A percentile compares a stretch with the other conserved stretches of the same genome.
These are phyloP conservation scores for Delichon dasypus DNA, from an alignment of 2,797 vertebrate genomes.

Conservation along the genomic window DNA sequence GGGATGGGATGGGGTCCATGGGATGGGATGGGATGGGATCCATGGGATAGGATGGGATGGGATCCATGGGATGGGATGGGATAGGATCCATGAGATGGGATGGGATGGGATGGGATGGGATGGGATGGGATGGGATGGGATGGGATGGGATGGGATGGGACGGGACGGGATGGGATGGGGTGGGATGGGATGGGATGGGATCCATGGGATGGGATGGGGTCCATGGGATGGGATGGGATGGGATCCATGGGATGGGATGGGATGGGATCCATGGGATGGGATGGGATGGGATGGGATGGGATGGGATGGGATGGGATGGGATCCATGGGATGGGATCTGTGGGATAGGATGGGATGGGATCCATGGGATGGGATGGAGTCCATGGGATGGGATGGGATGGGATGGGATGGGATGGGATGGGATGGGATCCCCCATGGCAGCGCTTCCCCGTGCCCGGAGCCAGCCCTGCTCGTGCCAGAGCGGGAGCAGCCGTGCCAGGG, in stretches of 20 bases:
- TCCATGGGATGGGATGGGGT: neutral
- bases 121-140: neutral
- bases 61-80: neutral
- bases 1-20: neutral
- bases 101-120: neutral
- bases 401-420: neutral
- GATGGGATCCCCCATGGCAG: neutral
- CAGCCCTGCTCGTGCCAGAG: fast-evolving
- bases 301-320: neutral
- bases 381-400: neutral
- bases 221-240: neutral
- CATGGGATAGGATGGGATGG: neutral
- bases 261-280: neutral
- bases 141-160: neutral
- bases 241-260: no score
- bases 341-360: neutral
- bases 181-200: neutral
- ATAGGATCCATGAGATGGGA: neutral
- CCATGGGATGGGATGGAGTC: neutral
- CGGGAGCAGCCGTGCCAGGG: neutral
- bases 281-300: neutral
- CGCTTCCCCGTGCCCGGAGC: fast-evolving
- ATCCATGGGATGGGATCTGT: neutral
- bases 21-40: no score
- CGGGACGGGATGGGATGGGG: no score